Percentiles rank a stretch among this genome's conserved stretches.
Conservation (phyloP, 2,113 vertebrate genomes). For the Zapornia atra region DNA sequence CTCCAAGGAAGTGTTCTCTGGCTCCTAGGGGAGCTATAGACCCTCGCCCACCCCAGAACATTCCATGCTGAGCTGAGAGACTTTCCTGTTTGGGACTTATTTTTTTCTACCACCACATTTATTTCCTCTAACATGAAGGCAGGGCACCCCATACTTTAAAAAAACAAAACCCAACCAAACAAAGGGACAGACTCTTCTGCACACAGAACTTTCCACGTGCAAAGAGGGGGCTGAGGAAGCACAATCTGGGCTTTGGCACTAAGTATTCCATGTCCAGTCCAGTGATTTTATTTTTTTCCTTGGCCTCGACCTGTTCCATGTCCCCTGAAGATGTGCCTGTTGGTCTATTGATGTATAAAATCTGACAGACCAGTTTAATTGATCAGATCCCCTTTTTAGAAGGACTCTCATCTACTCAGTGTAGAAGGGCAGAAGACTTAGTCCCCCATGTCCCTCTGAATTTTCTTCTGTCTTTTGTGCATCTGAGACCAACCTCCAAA, state of each 20-base stretch:
- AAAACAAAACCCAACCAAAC: background rate
- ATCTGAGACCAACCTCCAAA: background rate
- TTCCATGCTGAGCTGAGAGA: background rate
- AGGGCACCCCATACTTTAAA: background rate
- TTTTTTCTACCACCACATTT: background rate
- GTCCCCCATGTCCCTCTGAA: background rate
- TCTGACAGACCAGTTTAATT: background rate
- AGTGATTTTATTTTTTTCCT: background rate
- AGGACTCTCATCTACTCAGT: constrained; percentile 5
- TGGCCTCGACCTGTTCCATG: background rate
- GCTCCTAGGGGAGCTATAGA: background rate
- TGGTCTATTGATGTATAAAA: background rate
- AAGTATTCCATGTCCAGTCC: background rate
- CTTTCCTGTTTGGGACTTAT: background rate
- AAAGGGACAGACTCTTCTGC: background rate
- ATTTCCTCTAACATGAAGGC: background rate
- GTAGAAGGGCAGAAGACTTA: background rate
- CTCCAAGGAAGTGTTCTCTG: background rate
- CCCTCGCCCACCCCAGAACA: background rate
- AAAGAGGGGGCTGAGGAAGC: background rate
- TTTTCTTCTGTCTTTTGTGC: constrained; percentile 40
- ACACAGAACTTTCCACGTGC: background rate
- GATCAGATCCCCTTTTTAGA: background rate
- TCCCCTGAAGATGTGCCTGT: background rate
- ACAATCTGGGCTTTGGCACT: background rate